Conservation (phyloP, 2,888 invertebrate species). For the Euzophera pinguis region DNA sequence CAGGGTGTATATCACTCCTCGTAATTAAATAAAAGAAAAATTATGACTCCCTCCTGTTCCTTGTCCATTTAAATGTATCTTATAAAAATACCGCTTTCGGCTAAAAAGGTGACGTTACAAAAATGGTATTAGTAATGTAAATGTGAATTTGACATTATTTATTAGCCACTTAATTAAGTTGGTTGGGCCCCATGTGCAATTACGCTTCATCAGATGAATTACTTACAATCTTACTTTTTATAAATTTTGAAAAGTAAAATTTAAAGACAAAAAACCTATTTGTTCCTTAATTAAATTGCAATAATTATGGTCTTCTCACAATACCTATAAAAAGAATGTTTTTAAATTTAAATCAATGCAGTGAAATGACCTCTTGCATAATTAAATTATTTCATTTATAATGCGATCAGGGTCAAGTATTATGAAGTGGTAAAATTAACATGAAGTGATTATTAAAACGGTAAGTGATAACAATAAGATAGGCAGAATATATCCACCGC, state of each 20-base stretch:
- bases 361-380: too few species aligned
- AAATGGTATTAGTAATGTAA: slow-evolving; percentile 4
- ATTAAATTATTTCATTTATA: neutral
- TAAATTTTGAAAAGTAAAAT: neutral
- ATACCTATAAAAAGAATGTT: too few species aligned
- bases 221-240: neutral
- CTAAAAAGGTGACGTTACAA: slow-evolving; percentile 2
- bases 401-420: neutral
- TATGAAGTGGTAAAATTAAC: neutral
- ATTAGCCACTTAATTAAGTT: slow-evolving; percentile 7
- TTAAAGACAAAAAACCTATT: neutral
- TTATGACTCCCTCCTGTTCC: slow-evolving; percentile 15
- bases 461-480: slow-evolving; percentile 12
- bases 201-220: slow-evolving; percentile 5
- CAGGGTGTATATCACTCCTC: slow-evolving; percentile 9
- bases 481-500: slow-evolving; percentile 12
- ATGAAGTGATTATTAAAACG: neutral
- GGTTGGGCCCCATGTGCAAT: neutral
- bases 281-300: too few species aligned
- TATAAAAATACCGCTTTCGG: slow-evolving; percentile 5
- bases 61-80: slow-evolving; percentile 8
- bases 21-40: slow-evolving; percentile 13
- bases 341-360: too few species aligned
- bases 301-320: too few species aligned
- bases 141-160: slow-evolving; percentile 5